phyloP scores from a whole-genome alignment of 2,113 vertebrate genomes.

The Dipodomys merriami region DNA sequence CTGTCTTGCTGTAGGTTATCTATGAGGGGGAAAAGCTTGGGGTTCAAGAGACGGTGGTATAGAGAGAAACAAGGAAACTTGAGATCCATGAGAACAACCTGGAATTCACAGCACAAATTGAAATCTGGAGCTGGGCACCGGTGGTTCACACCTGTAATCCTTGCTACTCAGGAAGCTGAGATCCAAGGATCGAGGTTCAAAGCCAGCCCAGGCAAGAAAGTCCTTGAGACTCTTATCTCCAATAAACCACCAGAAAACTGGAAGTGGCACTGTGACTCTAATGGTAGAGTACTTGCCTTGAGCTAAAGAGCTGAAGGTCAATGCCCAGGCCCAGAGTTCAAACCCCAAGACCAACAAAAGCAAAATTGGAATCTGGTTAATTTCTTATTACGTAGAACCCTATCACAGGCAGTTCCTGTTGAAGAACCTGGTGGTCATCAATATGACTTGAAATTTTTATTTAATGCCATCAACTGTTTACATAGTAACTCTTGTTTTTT shows the following conservation, averaged over 20 bases:
- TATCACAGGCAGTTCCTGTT: not conserved
- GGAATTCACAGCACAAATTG: not conserved
- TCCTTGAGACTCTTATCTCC: no score
- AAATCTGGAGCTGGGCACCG: not conserved
- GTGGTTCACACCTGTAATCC: no score
- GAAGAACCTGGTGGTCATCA: not conserved
- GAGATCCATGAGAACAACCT: not conserved
- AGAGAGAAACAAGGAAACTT: not conserved
- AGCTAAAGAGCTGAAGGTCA: no score
- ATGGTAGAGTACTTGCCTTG: no score
- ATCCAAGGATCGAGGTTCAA: no score
- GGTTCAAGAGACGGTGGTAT: not conserved
- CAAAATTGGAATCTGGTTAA: not conserved
- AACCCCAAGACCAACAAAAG: no score
- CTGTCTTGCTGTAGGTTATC: not conserved
- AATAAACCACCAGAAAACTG: no score
- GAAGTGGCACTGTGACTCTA: no score
- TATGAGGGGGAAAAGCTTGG: not conserved
- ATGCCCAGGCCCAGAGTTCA: no score
- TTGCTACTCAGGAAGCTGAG: no score
- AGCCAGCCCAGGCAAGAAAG: no score
- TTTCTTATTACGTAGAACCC: not conserved
- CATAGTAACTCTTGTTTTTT: not conserved
- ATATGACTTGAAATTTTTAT: not conserved
- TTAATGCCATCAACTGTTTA: conserved; percentile 35